phyloP scores from a whole-genome alignment of 2,888 invertebrate species.

The Sthenelais limicola region DNA sequence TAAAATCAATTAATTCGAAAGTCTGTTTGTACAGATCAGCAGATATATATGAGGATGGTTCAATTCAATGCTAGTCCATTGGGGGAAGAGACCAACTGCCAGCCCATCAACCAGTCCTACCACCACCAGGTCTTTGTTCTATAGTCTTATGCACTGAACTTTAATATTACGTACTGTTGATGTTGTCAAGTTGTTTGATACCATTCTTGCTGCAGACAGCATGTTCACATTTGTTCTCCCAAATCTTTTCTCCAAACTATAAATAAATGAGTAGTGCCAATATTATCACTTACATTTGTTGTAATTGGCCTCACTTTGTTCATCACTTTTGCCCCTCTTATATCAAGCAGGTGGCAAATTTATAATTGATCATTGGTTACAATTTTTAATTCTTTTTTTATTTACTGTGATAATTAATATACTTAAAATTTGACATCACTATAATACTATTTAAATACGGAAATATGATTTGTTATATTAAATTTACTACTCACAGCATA shows the following conservation, averaged over 20 bases:
- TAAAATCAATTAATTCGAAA: too few relatives aligned
- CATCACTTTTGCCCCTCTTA: not conserved
- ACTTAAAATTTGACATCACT: not conserved
- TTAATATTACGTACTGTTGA: slow-evolving; percentile 15
- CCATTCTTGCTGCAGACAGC: slow-evolving; percentile 10
- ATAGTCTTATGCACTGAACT: too few relatives aligned
- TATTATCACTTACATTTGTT: not conserved
- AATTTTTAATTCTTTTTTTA: not conserved
- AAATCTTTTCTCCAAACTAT: slow-evolving; percentile 17
- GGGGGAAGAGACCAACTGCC: too few relatives aligned
- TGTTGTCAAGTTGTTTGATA: not conserved
- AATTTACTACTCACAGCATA: slow-evolving; percentile 10
- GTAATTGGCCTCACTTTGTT: not conserved
- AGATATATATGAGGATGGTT: too few relatives aligned
- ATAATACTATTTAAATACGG: not conserved
- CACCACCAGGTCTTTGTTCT: too few relatives aligned
- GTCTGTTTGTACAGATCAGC: too few relatives aligned
- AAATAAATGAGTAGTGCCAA: not conserved
- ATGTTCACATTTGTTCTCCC: not conserved
- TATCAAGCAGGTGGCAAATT: not conserved
- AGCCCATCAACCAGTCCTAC: too few relatives aligned
- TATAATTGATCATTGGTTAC: too few relatives aligned
- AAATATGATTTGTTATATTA: too few relatives aligned
- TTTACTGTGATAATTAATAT: not conserved
- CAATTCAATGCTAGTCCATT: too few relatives aligned